These are phyloP conservation scores for Motacilla tschutschensis DNA, from an alignment of 2,113 vertebrate species.

Conservation along the genomic window DNA sequence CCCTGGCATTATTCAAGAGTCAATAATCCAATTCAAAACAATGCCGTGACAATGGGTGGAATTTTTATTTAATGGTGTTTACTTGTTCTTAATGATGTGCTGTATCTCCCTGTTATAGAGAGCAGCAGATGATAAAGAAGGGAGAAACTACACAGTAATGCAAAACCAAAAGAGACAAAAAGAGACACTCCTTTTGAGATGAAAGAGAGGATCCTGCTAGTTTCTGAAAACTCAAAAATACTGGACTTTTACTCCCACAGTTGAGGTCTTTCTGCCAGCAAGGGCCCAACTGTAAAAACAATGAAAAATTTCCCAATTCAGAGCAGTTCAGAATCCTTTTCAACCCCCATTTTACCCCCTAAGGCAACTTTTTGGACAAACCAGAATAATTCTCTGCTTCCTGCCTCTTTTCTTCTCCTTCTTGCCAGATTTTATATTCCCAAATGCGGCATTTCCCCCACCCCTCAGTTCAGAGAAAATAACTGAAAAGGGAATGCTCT, in stretches of 20 bases:
- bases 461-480: background rate
- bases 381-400: background rate
- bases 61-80: constrained; percentile 13
- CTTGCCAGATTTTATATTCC: background rate
- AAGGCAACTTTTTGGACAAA: background rate
- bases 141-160: background rate
- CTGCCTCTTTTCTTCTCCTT: background rate
- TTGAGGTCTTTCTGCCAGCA: background rate
- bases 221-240: constrained; percentile 9
- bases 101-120: background rate
- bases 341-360: background rate
- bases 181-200: constrained; percentile 11
- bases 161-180: constrained; percentile 51
- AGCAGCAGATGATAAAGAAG: background rate
- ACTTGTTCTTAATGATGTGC: constrained; percentile 18
- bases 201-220: constrained; percentile 11
- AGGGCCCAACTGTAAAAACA: background rate
- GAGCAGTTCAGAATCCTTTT: background rate
- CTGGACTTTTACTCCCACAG: background rate
- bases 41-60: background rate
- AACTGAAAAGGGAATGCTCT: background rate
- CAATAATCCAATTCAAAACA: constrained; percentile 32
- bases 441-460: background rate
- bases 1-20: constrained; percentile 8
- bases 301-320: background rate